Percentiles rank a stretch among this genome's conserved stretches.
phyloP scores from a whole-genome alignment of 2,888 invertebrate species.

The Amblyjoppa proteus region DNA sequence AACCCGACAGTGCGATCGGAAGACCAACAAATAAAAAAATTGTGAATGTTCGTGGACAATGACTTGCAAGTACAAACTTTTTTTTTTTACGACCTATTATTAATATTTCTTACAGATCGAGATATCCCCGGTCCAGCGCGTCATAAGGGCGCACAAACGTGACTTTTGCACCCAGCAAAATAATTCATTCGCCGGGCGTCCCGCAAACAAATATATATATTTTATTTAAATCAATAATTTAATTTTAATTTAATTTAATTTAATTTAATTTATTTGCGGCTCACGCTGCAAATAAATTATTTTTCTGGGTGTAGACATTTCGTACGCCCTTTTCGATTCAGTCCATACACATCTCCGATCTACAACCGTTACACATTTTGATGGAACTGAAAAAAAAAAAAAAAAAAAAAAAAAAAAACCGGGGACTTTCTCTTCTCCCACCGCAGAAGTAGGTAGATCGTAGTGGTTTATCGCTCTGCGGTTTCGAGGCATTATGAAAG shows the following conservation, averaged over 20 bases:
- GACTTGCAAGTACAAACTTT: too few relatives aligned
- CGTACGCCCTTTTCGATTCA: background rate
- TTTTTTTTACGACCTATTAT: background rate
- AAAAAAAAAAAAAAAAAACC: conserved; percentile 7
- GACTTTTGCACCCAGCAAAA: too few relatives aligned
- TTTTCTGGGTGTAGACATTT: too few relatives aligned
- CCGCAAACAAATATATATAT: too few relatives aligned
- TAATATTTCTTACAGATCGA: background rate
- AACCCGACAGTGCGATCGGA: too few relatives aligned
- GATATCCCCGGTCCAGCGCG: background rate
- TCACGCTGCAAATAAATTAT: too few relatives aligned
- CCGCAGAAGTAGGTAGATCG: conserved; percentile 32
- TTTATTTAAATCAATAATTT: too few relatives aligned
- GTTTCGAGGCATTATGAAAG: conserved; percentile 34
- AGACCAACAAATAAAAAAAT: background rate
- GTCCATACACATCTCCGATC: background rate
- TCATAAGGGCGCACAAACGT: too few relatives aligned
- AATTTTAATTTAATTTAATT: too few relatives aligned
- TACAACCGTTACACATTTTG: conserved; percentile 1
- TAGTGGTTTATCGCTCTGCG: conserved; percentile 6
- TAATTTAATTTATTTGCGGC: too few relatives aligned
- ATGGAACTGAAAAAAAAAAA: background rate
- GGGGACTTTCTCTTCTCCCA: conserved; percentile 47
- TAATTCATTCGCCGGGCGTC: too few relatives aligned
- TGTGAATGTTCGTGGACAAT: too few relatives aligned